Conservation (phyloP, 1,140 invertebrate genomes). For the Drosophila quadrilineata region DNA sequence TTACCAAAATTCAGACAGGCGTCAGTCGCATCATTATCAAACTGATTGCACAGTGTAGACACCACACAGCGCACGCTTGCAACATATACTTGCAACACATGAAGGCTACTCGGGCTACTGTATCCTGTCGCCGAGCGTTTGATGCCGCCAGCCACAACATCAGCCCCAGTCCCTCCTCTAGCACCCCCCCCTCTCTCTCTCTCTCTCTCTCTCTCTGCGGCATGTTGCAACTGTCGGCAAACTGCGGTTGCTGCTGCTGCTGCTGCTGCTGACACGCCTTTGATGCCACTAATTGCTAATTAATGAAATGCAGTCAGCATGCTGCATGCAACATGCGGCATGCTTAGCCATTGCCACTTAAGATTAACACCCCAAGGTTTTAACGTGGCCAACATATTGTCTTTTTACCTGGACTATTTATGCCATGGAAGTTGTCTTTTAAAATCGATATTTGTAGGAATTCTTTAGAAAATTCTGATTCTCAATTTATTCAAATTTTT, state of each 20-base stretch:
- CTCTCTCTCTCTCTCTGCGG: background rate
- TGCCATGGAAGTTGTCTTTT: no score
- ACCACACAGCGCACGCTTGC: no score
- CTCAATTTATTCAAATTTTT: no score
- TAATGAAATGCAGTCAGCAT: constrained; percentile 67
- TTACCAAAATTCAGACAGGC: no score
- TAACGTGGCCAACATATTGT: background rate
- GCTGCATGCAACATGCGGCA: constrained; percentile 28
- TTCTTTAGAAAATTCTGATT: no score
- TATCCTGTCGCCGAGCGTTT: constrained; percentile 2
- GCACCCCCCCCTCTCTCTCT: background rate
- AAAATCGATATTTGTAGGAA: no score
- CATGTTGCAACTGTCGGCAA: no score
- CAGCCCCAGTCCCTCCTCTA: background rate
- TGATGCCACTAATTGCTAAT: constrained; percentile 74
- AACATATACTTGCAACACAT: no score
- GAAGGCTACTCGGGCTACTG: no score
- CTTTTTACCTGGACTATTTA: background rate
- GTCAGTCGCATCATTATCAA: no score
- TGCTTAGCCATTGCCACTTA: constrained; percentile 41
- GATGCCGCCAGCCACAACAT: background rate
- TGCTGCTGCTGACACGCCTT: constrained; percentile 32
- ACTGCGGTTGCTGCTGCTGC: no score
- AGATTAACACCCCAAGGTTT: constrained; percentile 25
- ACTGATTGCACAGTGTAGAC: no score